A percentile compares a stretch with the other conserved stretches of the same genome.
phyloP scores from a whole-genome alignment of 2,888 invertebrate species.

The Parapristionchus giblindavisi region DNA sequence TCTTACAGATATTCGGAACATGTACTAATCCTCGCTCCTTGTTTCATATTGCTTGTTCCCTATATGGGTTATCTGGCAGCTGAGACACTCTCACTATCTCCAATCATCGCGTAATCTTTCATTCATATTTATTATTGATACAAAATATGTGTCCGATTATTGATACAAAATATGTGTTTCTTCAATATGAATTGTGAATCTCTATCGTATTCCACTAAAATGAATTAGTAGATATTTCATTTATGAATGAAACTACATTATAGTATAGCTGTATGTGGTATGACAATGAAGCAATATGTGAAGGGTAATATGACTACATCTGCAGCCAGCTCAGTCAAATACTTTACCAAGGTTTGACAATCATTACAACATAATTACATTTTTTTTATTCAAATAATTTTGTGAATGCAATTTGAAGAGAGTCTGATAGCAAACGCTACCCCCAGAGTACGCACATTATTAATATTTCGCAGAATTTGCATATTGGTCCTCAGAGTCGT shows the following conservation, averaged over 20 bases:
- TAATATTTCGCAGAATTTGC: too few species aligned
- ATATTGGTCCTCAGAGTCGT: too few species aligned
- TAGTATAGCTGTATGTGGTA: constrained; percentile 96
- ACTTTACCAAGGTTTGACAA: constrained; percentile 83
- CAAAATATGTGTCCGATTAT: too few species aligned
- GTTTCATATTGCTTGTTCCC: constrained; percentile 97
- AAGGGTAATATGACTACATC: constrained; percentile 96
- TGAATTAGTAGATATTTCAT: too few species aligned
- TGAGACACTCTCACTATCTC: constrained; percentile 97
- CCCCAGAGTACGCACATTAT: too few species aligned
- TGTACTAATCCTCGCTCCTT: constrained; percentile 94
- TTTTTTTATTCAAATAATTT: constrained; percentile 91
- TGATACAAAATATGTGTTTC: too few species aligned
- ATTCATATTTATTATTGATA: neutral
- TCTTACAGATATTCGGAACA: constrained; percentile 84
- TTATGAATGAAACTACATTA: neutral
- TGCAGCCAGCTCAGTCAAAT: constrained; percentile 95
- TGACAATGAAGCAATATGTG: constrained; percentile 98
- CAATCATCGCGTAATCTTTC: constrained; percentile 86
- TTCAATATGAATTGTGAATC: too few species aligned
- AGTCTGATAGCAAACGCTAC: too few species aligned
- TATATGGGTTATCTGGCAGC: constrained; percentile 95
- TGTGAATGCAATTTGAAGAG: too few species aligned
- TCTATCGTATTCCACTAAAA: too few species aligned
- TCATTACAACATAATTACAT: neutral